Evolutionary conservation across 2,888 invertebrate genomes (phyloP).

Genomic region (Metopia argyrocephala): DNA sequence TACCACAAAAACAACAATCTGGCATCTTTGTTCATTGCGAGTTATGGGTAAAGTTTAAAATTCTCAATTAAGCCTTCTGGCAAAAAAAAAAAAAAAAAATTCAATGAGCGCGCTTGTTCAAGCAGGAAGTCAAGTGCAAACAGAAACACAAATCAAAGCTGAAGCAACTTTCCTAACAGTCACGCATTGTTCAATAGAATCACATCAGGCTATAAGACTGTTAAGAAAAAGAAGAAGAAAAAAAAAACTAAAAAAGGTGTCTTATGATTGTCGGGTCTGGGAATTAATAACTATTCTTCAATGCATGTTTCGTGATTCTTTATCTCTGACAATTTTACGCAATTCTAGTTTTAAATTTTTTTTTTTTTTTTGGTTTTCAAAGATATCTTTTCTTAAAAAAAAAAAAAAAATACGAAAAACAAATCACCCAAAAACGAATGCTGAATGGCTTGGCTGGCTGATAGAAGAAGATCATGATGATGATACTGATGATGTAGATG

Average conservation of each 20-base stretch:
- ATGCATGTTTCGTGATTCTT: slow-evolving; percentile 27
- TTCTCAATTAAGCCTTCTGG: too few relatives aligned
- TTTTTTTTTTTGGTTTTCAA: background rate
- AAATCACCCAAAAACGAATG: too few relatives aligned
- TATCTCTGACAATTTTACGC: slow-evolving; percentile 6
- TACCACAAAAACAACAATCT: too few relatives aligned
- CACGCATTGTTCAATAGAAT: slow-evolving; percentile 60
- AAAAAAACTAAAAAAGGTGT: slow-evolving; percentile 14
- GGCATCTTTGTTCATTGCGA: too few relatives aligned
- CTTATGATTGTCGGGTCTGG: background rate
- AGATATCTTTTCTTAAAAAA: too few relatives aligned
- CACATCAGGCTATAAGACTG: slow-evolving; percentile 22
- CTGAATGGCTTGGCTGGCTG: background rate
- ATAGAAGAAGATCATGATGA: slow-evolving; percentile 38
- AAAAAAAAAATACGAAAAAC: too few relatives aligned
- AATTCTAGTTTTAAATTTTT: background rate
- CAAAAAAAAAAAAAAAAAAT: background rate
- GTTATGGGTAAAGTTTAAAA: too few relatives aligned
- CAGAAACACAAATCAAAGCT: slow-evolving; percentile 23
- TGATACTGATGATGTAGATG: slow-evolving; percentile 51
- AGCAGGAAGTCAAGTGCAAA: slow-evolving; percentile 43
- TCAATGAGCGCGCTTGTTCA: background rate
- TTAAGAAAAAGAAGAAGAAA: slow-evolving; percentile 23
- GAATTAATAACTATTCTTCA: slow-evolving; percentile 22
- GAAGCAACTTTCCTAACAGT: slow-evolving; percentile 44